These are phyloP conservation scores for Oreochromis mossambicus DNA, from an alignment of 2,797 vertebrate species.

Conservation along the genomic window DNA sequence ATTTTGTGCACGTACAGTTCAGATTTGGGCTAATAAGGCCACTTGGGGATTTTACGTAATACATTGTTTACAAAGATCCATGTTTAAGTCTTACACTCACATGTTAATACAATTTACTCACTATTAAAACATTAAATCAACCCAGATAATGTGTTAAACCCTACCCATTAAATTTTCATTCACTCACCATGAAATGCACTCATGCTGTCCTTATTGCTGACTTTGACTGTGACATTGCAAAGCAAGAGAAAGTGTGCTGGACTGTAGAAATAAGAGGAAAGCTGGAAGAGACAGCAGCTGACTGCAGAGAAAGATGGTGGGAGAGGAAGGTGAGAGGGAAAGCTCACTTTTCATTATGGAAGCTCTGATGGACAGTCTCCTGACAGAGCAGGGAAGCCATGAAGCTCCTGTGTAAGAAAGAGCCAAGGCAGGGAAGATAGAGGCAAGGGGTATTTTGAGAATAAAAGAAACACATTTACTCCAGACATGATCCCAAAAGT, in stretches of 20 bases:
- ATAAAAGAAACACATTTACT: neutral
- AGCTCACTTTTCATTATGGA: conserved; percentile 47
- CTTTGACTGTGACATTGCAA: conserved; percentile 52
- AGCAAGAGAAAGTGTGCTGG: neutral
- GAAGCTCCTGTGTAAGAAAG: neutral
- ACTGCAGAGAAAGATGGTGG: neutral
- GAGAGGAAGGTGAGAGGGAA: neutral
- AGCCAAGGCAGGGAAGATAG: neutral
- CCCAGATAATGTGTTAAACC: neutral
- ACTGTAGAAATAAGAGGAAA: conserved; percentile 7
- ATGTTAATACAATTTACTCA: neutral
- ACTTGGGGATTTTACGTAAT: neutral
- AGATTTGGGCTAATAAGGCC: neutral
- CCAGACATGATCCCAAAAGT: neutral
- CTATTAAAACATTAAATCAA: neutral
- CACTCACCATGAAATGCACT: neutral
- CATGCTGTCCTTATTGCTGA: neutral
- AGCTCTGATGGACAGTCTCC: conserved; percentile 20
- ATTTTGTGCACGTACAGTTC: neutral
- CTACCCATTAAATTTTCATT: neutral
- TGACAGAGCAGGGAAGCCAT: neutral
- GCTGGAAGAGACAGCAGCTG: conserved; percentile 41
- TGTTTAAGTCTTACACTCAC: neutral
- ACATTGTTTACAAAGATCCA: neutral
- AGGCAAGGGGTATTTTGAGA: neutral